phyloP scores from a whole-genome alignment of 2,888 invertebrate species.

The Nomada ferruginata region DNA sequence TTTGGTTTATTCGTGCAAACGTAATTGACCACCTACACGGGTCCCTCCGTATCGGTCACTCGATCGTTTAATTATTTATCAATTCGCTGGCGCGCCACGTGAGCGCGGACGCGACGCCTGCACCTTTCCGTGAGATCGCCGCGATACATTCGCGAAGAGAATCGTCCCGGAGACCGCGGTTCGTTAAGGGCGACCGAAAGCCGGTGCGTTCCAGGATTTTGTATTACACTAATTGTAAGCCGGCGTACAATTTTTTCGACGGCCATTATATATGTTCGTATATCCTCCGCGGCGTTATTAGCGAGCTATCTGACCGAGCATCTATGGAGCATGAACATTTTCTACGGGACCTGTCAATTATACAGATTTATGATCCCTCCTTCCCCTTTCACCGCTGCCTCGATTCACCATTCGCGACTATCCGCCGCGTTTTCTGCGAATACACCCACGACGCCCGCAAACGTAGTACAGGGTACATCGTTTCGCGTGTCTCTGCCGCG shows the following conservation, averaged over 20 bases:
- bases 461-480: slow-evolving; percentile 25
- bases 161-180: not conserved
- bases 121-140: not conserved
- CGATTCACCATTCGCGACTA: slow-evolving; percentile 7
- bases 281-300: slow-evolving; percentile 63
- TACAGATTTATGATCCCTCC: slow-evolving; percentile 78
- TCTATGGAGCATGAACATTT: slow-evolving; percentile 68
- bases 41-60: too few species aligned
- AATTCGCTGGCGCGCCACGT: not conserved
- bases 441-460: slow-evolving; percentile 55
- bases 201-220: slow-evolving; percentile 26
- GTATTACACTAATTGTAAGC: slow-evolving; percentile 24
- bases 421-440: slow-evolving; percentile 35
- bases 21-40: slow-evolving; percentile 6
- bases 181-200: slow-evolving; percentile 18
- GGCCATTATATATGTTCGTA: slow-evolving; percentile 60
- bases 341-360: slow-evolving; percentile 79
- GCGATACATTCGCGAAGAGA: not conserved
- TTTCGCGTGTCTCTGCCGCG: slow-evolving; percentile 22
- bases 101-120: too few species aligned
- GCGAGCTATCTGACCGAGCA: slow-evolving; percentile 71
- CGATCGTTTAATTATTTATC: slow-evolving; percentile 16
- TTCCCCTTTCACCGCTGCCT: slow-evolving; percentile 11
- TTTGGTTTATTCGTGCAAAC: not conserved
- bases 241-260: slow-evolving; percentile 10